phyloP scores from a whole-genome alignment of 2,113 vertebrate species.

The Labeo catla region DNA sequence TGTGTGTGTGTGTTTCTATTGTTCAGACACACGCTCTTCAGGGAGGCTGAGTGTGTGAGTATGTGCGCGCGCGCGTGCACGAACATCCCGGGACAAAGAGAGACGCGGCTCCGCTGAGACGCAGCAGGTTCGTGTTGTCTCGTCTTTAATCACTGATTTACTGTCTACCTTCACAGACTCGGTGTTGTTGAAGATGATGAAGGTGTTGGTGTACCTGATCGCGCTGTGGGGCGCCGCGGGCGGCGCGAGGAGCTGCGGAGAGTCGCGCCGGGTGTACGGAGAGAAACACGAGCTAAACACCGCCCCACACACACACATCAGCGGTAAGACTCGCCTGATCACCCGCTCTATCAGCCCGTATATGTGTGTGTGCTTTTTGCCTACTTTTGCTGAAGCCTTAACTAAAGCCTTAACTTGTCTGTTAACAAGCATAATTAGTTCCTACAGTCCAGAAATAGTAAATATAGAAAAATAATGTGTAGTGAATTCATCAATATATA shows the following conservation, averaged over 20 bases:
- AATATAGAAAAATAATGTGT: no score
- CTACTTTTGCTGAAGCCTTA: no score
- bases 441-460: no score
- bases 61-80: background rate
- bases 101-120: background rate
- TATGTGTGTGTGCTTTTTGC: no score
- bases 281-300: constrained; percentile 82
- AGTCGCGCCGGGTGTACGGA: constrained; percentile 83
- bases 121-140: background rate
- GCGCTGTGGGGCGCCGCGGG: constrained; percentile 54
- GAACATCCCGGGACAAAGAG: constrained; percentile 21
- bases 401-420: no score
- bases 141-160: background rate
- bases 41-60: background rate
- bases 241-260: constrained; percentile 81
- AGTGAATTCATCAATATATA: no score
- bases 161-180: background rate
- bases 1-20: background rate
- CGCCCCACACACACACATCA: constrained; percentile 81
- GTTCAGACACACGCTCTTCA: background rate
- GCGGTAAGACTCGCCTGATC: no score
- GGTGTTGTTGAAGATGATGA: constrained; percentile 51
- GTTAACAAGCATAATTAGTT: no score
- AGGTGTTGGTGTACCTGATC: constrained; percentile 47
- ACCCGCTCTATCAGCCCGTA: no score